Percentiles rank a stretch among this genome's conserved stretches.
Evolutionary conservation across 2,797 vertebrate species (phyloP).

Genomic region (Simalia tracyae): DNA sequence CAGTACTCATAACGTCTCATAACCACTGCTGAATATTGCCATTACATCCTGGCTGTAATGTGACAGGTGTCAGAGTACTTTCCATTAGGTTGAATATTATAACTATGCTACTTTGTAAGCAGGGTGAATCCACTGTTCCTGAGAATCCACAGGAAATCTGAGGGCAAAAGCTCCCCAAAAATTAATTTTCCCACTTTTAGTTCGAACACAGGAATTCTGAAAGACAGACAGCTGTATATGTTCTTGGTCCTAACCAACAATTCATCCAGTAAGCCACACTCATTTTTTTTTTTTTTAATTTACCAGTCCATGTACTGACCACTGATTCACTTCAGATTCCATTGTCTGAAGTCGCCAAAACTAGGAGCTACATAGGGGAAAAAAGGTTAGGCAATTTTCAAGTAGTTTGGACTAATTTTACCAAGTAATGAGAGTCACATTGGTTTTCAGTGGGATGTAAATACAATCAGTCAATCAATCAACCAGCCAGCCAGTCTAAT

Average conservation of each 20-base stretch:
- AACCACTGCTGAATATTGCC: conserved; percentile 18
- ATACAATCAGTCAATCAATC: background rate
- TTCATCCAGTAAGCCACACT: background rate
- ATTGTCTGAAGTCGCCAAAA: background rate
- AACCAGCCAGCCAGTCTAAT: background rate
- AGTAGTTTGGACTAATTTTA: background rate
- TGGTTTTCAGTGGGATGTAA: background rate
- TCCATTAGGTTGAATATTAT: conserved; percentile 18
- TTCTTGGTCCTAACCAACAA: background rate
- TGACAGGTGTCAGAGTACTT: conserved; percentile 15
- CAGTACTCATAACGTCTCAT: conserved; percentile 27
- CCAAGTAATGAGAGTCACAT: background rate
- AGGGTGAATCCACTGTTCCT: background rate
- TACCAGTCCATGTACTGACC: background rate
- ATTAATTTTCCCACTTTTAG: background rate
- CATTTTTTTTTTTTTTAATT: background rate
- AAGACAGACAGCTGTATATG: background rate
- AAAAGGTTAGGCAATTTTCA: background rate
- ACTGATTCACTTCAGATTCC: background rate
- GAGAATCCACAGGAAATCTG: background rate
- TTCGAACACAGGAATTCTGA: background rate
- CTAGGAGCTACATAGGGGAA: background rate
- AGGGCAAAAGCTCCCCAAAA: background rate
- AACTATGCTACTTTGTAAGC: conserved; percentile 15
- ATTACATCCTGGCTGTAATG: conserved; percentile 14